Base-by-base conservation (phyloP, 2,888 invertebrate species). In the Mesochorus sp. region DNA sequence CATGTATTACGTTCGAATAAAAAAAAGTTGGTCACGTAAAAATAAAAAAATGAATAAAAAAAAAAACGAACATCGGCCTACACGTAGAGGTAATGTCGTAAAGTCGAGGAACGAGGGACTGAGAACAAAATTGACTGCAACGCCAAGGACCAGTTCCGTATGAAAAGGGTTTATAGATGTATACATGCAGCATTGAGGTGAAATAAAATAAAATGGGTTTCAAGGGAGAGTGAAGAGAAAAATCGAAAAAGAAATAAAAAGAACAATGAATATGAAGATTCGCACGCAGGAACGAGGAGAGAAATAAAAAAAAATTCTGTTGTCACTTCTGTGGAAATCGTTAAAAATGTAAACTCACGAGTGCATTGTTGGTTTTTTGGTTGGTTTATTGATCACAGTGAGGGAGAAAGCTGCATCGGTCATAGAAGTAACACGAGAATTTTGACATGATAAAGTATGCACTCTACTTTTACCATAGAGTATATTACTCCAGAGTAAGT, bases 221-320 rank as follows among this genome's bases (percentile, higher is more conserved):
- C 14, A 10, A 6, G 17, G 1, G 5, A 24, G n/a, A 5, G 21
- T 24, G 2, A 12, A 47, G 49, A 49, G 6, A 47, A 5, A 21
- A 37, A 37, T 10, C 17, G 14, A 10, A 55, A 55, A 4, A 34
- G 19, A 55, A 47, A 64, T 55, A 57, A 64, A 55, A 72, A 39
- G 24, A 26, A 31, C 24, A 6, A 34, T 8, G 34, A 17, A 55
- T 51, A 26, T 10, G 12, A 10, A 8, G 3, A 42, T 21, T 42
- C 19, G 8, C 19, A 44, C 44, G 28, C 4, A 47, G 47, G 47
- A 68, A 47, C 2, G 42, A 4, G 3, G 34, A 34, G 6, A 1
- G 8, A 34, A 8, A 49, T 21, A n/a, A n/a, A 3, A 10, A 5
- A 24, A 24, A 14, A 3, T 47, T 28, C 4, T 55, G 34, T 59